phyloP scores from a whole-genome alignment of 2,888 invertebrate genomes.

The Apodemia duryi region DNA sequence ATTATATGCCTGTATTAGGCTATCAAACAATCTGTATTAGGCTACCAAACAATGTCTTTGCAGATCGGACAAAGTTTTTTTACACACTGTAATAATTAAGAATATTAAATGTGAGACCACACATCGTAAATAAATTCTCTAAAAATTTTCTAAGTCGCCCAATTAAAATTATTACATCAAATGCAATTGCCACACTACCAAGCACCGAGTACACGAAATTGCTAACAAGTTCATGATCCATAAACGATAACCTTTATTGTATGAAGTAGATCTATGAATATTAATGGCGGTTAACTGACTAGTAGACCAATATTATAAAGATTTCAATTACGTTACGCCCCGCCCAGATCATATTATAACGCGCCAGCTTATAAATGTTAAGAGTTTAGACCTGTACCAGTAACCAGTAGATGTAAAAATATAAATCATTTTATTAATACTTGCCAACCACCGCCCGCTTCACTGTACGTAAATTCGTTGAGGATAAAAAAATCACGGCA shows the following conservation, averaged over 20 bases:
- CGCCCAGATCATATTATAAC: background rate
- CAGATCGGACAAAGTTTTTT: too few species aligned
- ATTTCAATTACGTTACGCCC: constrained; percentile 6
- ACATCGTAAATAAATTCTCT: too few species aligned
- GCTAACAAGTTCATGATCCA: background rate
- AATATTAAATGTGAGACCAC: too few species aligned
- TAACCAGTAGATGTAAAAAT: background rate
- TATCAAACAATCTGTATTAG: too few species aligned
- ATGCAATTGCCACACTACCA: background rate
- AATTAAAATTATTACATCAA: background rate
- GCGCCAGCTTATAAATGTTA: background rate
- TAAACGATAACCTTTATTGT: background rate
- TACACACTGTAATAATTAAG: too few species aligned
- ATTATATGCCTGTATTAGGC: too few species aligned
- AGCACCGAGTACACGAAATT: background rate
- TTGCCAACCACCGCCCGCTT: too few species aligned
- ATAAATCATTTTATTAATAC: too few species aligned
- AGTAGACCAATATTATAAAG: constrained; percentile 11
- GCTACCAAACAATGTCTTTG: too few species aligned
- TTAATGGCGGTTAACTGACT: constrained; percentile 1
- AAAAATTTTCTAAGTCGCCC: too few species aligned
- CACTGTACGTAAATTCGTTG: too few species aligned
- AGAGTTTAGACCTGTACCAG: background rate
- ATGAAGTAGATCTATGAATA: constrained; percentile 3
- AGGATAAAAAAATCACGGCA: too few species aligned